Conservation (phyloP, 1,140 invertebrate genomes). For the Papilio polyxenes region DNA sequence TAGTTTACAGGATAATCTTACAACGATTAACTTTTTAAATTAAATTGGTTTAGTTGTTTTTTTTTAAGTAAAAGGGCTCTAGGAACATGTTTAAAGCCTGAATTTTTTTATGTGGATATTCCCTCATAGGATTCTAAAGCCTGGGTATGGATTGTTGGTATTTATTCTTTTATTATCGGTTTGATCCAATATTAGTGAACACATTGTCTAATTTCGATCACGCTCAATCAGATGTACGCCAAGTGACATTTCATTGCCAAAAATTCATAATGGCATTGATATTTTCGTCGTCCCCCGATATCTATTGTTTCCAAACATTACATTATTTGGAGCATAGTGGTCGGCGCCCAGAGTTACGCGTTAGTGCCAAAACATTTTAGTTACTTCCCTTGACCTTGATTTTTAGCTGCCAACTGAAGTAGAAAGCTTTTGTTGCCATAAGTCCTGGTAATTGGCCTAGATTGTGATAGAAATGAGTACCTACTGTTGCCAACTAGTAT, state of each 20-base stretch:
- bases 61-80: too few relatives aligned
- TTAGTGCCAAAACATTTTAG: slow-evolving; percentile 37
- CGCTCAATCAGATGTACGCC: background rate
- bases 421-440: slow-evolving; percentile 39
- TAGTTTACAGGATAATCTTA: background rate
- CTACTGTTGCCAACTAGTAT: background rate
- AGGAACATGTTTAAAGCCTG: too few relatives aligned
- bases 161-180: too few relatives aligned
- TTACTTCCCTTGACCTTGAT: slow-evolving; percentile 43
- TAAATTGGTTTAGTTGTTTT: too few relatives aligned
- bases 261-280: slow-evolving; percentile 36
- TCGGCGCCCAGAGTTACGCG: slow-evolving; percentile 30
- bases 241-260: slow-evolving; percentile 37
- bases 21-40: too few relatives aligned
- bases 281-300: slow-evolving; percentile 31
- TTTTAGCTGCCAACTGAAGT: slow-evolving; percentile 34
- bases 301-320: slow-evolving; percentile 38
- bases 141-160: too few relatives aligned
- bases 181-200: background rate
- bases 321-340: slow-evolving; percentile 35
- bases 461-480: background rate
- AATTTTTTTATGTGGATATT: too few relatives aligned
- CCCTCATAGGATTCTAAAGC: too few relatives aligned
- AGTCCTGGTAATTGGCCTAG: background rate
- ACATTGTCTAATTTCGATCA: slow-evolving; percentile 6